phyloP scores from a whole-genome alignment of 2,888 invertebrate species.

The Sarcophaga caerulescens region DNA sequence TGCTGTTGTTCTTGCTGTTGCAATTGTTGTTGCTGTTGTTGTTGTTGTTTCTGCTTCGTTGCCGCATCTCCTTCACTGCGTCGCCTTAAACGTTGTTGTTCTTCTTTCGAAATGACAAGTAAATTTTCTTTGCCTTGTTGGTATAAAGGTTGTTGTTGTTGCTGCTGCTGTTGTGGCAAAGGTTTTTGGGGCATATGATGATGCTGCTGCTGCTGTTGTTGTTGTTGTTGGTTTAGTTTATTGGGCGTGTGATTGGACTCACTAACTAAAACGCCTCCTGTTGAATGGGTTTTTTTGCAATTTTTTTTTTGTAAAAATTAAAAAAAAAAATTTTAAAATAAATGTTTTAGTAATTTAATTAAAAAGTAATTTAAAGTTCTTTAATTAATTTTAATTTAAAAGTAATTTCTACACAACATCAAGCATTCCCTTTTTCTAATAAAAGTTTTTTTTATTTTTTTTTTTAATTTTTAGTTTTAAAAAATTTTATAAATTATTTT shows the following conservation, averaged over 20 bases:
- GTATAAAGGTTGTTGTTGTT: constrained; percentile 69
- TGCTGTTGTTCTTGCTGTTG: constrained; percentile 69
- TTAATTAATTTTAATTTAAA: constrained; percentile 29
- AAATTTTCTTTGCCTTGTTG: constrained; percentile 72
- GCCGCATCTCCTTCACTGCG: constrained; percentile 85
- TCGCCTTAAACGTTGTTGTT: constrained; percentile 82
- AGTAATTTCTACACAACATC: constrained; percentile 62
- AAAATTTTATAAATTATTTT: constrained; percentile 22
- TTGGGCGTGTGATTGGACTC: constrained; percentile 66
- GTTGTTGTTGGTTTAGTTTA: constrained; percentile 67
- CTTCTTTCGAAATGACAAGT: constrained; percentile 74
- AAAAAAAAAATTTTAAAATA: constrained; percentile 34
- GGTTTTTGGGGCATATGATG: constrained; percentile 68
- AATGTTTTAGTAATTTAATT: constrained; percentile 25
- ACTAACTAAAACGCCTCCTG: constrained; percentile 78
- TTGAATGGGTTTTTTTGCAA: background rate
- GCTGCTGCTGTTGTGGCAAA: background rate
- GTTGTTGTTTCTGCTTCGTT: constrained; percentile 75
- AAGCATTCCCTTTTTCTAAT: constrained; percentile 63
- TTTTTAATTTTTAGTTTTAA: constrained; percentile 5
- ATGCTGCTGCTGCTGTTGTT: constrained; percentile 68
- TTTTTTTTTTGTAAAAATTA: constrained; percentile 22
- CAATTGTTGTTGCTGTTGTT: constrained; percentile 27
- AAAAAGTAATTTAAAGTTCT: background rate
- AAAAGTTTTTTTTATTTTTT: constrained; percentile 18